These are phyloP conservation scores for Porites cylindrica DNA, from an alignment of 92 coral and sea anemone genomes.

Conservation along the genomic window DNA sequence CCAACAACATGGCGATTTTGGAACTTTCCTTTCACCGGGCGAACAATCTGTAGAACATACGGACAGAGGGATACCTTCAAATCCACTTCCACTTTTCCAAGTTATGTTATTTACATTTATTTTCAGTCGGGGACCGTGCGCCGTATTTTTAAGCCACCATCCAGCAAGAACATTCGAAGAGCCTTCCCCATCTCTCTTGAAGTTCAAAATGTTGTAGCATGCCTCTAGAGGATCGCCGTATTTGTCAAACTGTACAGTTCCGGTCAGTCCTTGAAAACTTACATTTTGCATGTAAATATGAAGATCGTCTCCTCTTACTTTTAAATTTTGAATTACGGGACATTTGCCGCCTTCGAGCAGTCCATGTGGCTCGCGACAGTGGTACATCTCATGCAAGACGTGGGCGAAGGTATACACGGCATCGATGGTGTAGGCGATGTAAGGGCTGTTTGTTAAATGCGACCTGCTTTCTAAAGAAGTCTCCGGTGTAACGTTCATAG, in stretches of 20 bases:
- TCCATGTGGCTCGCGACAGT: conserved; percentile 33
- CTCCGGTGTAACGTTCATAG: not conserved
- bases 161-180: conserved; percentile 59
- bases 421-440: conserved; percentile 72
- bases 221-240: conserved; percentile 72
- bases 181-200: conserved; percentile 26
- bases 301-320: conserved; percentile 46
- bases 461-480: not conserved
- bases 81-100: conserved; percentile 59
- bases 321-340: conserved; percentile 23
- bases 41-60: conserved; percentile 73
- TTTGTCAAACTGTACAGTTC: conserved; percentile 59
- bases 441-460: conserved; percentile 47
- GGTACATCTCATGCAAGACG: conserved; percentile 64
- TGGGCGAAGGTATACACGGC: conserved; percentile 79
- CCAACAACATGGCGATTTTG: conserved; percentile 73
- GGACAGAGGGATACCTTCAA: conserved; percentile 64
- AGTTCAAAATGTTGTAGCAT: conserved; percentile 74
- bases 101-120: conserved; percentile 44
- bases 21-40: conserved; percentile 61
- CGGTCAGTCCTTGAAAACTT: conserved; percentile 74
- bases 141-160: conserved; percentile 61
- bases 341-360: conserved; percentile 36
- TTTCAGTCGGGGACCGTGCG: conserved; percentile 4
- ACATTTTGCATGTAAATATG: conserved; percentile 62